Evolutionary conservation across 2,888 invertebrate species (phyloP).

Genomic region (Toxonevra muliebris): DNA sequence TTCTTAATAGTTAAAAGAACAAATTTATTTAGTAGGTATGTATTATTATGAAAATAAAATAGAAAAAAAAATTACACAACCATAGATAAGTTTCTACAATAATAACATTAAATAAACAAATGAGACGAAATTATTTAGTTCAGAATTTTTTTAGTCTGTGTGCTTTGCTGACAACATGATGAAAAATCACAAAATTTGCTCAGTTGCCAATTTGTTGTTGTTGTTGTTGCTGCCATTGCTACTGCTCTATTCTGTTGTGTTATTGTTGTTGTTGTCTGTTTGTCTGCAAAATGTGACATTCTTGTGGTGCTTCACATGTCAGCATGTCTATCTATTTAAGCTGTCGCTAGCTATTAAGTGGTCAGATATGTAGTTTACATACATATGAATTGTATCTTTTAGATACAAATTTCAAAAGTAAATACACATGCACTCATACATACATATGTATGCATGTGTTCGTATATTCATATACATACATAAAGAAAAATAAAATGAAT

Average conservation of each 20-base stretch:
- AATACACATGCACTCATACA: background rate
- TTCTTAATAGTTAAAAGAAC: too few relatives aligned
- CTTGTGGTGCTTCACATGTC: background rate
- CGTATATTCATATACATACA: background rate
- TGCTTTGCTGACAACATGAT: constrained; percentile 10
- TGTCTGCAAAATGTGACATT: background rate
- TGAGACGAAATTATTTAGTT: background rate
- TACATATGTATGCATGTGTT: background rate
- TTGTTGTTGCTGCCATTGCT: constrained; percentile 14
- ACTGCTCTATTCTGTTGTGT: constrained; percentile 5
- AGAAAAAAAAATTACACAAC: too few relatives aligned
- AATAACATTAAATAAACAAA: too few relatives aligned
- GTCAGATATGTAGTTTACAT: background rate
- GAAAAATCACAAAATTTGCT: constrained; percentile 13
- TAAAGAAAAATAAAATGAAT: constrained; percentile 5
- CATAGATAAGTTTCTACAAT: too few relatives aligned
- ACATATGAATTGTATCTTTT: background rate
- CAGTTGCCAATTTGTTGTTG: constrained; percentile 13
- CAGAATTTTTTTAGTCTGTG: background rate
- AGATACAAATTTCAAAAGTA: background rate
- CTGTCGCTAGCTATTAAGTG: constrained; percentile 25
- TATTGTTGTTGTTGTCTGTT: background rate
- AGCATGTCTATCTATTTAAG: background rate
- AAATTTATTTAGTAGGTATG: too few relatives aligned
- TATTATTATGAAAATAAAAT: too few relatives aligned